Percentiles rank a stretch among this genome's conserved stretches.
These are phyloP conservation scores for Eurois occulta DNA, from an alignment of 2,888 invertebrate genomes.

Conservation along the genomic window DNA sequence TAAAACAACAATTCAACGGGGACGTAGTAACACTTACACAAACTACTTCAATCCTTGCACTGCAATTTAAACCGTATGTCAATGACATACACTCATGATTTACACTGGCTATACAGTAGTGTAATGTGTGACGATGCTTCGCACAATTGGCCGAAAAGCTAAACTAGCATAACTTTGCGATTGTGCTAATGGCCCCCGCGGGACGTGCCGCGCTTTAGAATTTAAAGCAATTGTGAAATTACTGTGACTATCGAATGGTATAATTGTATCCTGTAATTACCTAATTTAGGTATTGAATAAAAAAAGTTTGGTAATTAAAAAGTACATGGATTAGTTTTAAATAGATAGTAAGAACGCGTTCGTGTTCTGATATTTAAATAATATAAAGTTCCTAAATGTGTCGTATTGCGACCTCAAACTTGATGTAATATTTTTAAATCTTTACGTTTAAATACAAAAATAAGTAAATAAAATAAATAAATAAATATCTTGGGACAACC, in stretches of 20 bases:
- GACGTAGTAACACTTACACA: not conserved
- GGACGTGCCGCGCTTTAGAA: slow-evolving; percentile 14
- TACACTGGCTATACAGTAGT: not conserved
- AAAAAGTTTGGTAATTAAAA: not conserved
- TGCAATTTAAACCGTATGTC: slow-evolving; percentile 27
- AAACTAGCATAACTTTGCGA: slow-evolving; percentile 47
- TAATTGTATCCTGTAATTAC: not conserved
- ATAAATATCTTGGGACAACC: no score
- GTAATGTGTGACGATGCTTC: slow-evolving; percentile 3
- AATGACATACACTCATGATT: not conserved
- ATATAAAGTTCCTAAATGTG: not conserved
- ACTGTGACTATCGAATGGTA: slow-evolving; percentile 6
- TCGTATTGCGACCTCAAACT: not conserved
- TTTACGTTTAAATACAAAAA: no score
- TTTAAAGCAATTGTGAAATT: slow-evolving; percentile 46
- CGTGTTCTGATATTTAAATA: no score
- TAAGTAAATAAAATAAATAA: no score
- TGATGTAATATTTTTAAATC: not conserved
- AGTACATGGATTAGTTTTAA: not conserved
- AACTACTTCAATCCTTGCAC: not conserved
- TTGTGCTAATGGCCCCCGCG: slow-evolving; percentile 37
- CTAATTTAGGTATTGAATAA: not conserved
- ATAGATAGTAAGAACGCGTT: not conserved
- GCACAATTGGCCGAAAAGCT: slow-evolving; percentile 39
- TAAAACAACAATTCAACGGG: slow-evolving; percentile 2